These are phyloP conservation scores for Polylopha cassiicola DNA, from an alignment of 2,888 invertebrate species.

Conservation along the genomic window DNA sequence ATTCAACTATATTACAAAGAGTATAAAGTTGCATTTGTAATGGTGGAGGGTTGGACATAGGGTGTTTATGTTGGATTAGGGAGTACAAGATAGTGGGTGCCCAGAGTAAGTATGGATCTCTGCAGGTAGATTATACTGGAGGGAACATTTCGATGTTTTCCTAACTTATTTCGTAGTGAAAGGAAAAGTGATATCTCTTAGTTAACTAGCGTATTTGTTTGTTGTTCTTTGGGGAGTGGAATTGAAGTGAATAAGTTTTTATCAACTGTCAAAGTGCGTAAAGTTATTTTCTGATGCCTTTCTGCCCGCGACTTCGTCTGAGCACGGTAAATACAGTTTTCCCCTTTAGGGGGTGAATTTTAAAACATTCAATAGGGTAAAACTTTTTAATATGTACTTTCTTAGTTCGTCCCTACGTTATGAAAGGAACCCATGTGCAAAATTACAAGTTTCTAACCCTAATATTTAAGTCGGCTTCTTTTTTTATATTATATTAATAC, in stretches of 20 bases:
- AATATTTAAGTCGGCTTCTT: no score
- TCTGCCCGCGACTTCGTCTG: no score
- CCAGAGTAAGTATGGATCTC: constrained; percentile 72
- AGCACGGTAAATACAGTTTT: no score
- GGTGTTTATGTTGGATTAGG: constrained; percentile 29
- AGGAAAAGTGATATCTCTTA: constrained; percentile 66
- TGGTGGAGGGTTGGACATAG: constrained; percentile 21
- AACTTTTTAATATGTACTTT: no score
- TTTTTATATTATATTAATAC: no score
- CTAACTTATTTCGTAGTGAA: constrained; percentile 70
- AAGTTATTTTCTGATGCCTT: no score
- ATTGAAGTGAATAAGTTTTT: constrained; percentile 9
- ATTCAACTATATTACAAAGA: constrained; percentile 14
- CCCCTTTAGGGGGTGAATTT: no score
- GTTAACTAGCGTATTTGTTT: constrained; percentile 11
- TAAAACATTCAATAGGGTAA: no score
- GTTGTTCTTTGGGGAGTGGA: constrained; percentile 4
- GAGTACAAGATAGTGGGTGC: constrained; percentile 73
- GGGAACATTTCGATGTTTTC: constrained; percentile 70
- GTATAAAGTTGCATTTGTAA: constrained; percentile 24
- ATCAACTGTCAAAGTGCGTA: no score
- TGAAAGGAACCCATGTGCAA: no score
- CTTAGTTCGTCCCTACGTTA: no score
- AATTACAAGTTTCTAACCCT: no score
- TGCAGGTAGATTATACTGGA: constrained; percentile 73